phyloP scores from a whole-genome alignment of 2,888 invertebrate species.

The Cheilosia urbana region DNA sequence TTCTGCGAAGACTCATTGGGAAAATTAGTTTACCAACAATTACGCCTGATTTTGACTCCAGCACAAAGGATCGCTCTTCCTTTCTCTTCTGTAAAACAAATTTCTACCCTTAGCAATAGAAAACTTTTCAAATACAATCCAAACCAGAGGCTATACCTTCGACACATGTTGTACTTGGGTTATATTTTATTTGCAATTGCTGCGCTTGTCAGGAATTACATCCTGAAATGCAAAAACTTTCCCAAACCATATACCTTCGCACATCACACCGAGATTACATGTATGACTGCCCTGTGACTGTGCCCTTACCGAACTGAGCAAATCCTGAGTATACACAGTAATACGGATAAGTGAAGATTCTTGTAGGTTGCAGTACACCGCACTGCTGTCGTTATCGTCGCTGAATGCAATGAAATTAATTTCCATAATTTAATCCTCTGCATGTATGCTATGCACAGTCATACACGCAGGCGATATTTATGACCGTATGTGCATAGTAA shows the following conservation, averaged over 20 bases:
- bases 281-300: constrained; percentile 23
- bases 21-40: too few relatives aligned
- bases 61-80: too few relatives aligned
- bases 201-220: not conserved
- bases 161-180: not conserved
- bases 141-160: not conserved
- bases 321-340: constrained; percentile 24
- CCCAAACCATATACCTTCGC: not conserved
- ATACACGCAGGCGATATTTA: not conserved
- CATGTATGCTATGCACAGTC: not conserved
- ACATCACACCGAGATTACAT: constrained; percentile 37
- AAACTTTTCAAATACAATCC: too few relatives aligned
- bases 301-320: constrained; percentile 7
- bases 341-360: constrained; percentile 24
- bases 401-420: constrained; percentile 47
- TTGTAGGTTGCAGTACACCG: constrained; percentile 9
- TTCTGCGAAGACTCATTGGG: too few relatives aligned
- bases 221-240: constrained; percentile 3
- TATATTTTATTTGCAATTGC: not conserved
- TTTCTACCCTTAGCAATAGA: too few relatives aligned
- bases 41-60: too few relatives aligned
- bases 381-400: constrained; percentile 3
- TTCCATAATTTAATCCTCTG: constrained; percentile 45
- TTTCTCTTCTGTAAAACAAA: too few relatives aligned
- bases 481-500: not conserved